Evolutionary conservation across 2,797 vertebrate genomes (phyloP).

Genomic region (Fistularia commersonii): DNA sequence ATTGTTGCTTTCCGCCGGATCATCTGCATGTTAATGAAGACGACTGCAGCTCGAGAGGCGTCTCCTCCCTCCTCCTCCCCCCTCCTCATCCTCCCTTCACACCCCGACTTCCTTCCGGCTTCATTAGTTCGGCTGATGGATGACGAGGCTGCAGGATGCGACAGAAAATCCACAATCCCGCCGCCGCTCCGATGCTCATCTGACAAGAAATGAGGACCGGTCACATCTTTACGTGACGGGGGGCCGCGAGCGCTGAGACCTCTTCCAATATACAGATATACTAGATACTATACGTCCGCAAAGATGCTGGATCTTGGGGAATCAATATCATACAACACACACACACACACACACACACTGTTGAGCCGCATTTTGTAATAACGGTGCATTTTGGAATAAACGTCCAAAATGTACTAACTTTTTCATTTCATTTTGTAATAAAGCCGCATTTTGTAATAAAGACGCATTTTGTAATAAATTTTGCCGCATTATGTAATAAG

Average conservation of each 20-base stretch:
- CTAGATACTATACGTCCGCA: no score
- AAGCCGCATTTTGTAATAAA: no score
- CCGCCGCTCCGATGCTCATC: slow-evolving; percentile 33
- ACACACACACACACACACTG: no score
- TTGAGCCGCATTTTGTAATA: no score
- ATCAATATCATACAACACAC: no score
- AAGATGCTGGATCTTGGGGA: no score
- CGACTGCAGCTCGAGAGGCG: neutral
- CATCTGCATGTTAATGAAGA: neutral
- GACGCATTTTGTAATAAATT: no score
- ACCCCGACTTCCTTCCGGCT: slow-evolving; percentile 29
- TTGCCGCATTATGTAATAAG: no score
- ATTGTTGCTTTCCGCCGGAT: neutral
- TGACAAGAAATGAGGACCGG: slow-evolving; percentile 19
- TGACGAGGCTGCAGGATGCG: slow-evolving; percentile 26
- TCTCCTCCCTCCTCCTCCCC: neutral
- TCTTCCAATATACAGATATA: neutral
- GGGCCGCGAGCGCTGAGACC: neutral
- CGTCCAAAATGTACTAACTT: no score
- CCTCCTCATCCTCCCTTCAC: neutral
- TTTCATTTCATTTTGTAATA: no score
- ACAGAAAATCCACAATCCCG: slow-evolving; percentile 45
- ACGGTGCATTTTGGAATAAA: no score
- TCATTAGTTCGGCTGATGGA: slow-evolving; percentile 58
- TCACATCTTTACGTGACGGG: slow-evolving; percentile 19